Base-by-base conservation (phyloP, 1,140 invertebrate genomes). In the Antheraea mylitta region DNA sequence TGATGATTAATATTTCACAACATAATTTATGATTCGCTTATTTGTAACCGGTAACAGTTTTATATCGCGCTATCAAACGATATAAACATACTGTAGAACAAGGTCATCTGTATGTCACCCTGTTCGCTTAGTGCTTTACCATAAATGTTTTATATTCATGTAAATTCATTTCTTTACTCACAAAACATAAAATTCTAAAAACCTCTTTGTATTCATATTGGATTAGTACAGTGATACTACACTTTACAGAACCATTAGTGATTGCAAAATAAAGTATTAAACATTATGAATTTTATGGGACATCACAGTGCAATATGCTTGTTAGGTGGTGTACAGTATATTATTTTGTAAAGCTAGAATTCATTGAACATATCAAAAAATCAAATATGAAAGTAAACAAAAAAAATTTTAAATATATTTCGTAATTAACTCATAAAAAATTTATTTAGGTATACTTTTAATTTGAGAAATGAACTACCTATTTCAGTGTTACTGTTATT, bases 401-500 rank as follows among this genome's bases (percentile, higher is more conserved):
- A n/a, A n/a, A n/a, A n/a, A n/a, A n/a, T n/a, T n/a, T n/a, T n/a
- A n/a, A n/a, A n/a, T n/a, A n/a, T n/a, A n/a, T n/a, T n/a, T n/a
- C n/a, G 7, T 42, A 42, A 42, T 11, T 11, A 42, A 59, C 3
- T 59, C 3, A 18, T 18, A 59, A 8, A 10, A 59, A 7, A n/a
- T 7, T 58, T 59, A 59, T 60, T 60, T 19, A 53, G 10, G 4
- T 63, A 19, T 48, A 65, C 19, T 8, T 65, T 42, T 42, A 18
- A 37, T 64, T 37, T 30, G 1, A 30, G 22, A 30, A 30, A 30
- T 30, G 22, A 30, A 30, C 22, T 30, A 30, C 22, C 71, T 77
- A 71, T 89, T 89, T 38, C 80, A 91, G 89, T 91, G 67, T 68
- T 88, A 48, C 77, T 91, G 66, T 70, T 89, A 76, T 83, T 84